Conservation (phyloP, 2,113 vertebrate genomes). For the Diadophis punctatus region DNA sequence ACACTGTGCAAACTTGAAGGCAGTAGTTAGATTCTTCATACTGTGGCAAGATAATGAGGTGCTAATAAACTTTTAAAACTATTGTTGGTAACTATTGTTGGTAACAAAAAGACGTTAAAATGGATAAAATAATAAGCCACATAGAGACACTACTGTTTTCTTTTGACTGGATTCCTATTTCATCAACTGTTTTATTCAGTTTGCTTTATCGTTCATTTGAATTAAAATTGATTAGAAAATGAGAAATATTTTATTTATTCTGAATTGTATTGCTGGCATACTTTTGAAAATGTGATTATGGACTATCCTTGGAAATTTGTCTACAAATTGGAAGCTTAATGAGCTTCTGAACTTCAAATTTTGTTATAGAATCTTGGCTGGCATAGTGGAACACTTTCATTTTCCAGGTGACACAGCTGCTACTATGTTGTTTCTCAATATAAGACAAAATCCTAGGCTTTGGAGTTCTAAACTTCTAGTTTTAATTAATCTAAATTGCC, state of each 20-base stretch:
- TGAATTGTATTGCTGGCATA: neutral
- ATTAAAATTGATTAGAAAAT: neutral
- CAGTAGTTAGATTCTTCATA: neutral
- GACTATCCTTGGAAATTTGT: neutral
- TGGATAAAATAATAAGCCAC: neutral
- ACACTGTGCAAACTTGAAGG: neutral
- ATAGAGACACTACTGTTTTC: neutral
- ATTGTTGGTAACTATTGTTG: neutral
- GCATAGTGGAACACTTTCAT: neutral
- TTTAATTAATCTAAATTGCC: neutral
- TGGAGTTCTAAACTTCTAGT: neutral
- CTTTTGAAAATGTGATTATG: neutral
- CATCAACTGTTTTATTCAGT: neutral
- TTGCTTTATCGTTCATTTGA: neutral
- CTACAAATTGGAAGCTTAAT: neutral
- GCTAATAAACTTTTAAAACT: neutral
- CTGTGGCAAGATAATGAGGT: neutral
- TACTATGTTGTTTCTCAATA: neutral
- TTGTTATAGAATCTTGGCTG: neutral
- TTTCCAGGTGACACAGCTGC: neutral
- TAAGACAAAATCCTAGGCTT: neutral
- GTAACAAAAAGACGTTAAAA: neutral
- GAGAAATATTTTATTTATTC: neutral
- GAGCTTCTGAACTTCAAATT: neutral
- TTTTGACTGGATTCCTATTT: neutral